These are phyloP conservation scores for Nesospiza acunhae DNA, from an alignment of 2,113 vertebrate species.

Conservation along the genomic window DNA sequence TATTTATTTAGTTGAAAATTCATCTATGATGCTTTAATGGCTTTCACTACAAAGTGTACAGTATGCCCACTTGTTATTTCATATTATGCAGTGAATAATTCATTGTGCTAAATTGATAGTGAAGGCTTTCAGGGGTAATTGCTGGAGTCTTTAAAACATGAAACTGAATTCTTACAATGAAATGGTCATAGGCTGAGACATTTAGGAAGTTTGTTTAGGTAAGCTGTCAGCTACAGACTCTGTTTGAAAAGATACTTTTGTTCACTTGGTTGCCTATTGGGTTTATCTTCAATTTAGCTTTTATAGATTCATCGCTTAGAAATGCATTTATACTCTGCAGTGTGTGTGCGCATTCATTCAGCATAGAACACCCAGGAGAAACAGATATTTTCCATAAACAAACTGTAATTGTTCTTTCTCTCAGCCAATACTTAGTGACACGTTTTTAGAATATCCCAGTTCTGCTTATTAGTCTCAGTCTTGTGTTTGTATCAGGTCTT, in stretches of 20 bases:
- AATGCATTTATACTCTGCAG: neutral
- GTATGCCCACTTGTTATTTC: neutral
- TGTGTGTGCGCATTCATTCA: neutral
- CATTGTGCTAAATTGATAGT: neutral
- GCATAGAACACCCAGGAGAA: neutral
- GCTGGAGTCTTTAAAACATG: neutral
- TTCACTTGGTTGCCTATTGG: neutral
- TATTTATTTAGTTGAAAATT: neutral
- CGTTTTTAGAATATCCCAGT: neutral
- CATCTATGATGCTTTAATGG: neutral
- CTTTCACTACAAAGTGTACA: neutral
- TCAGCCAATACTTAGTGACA: neutral
- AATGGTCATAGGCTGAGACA: neutral
- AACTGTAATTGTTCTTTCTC: neutral
- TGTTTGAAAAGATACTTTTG: neutral
- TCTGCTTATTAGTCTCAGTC: neutral
- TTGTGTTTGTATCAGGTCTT: neutral
- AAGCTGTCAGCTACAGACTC: neutral
- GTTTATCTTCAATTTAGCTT: neutral
- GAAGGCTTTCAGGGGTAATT: neutral
- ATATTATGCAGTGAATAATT: neutral
- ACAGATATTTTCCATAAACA: neutral
- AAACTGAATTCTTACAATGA: neutral
- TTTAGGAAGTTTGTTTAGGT: neutral
- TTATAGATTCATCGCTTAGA: neutral